A percentile compares a stretch with the other conserved stretches of the same genome.
Conservation (phyloP, 2,113 vertebrate genomes). For the Poicephalus gulielmi region DNA sequence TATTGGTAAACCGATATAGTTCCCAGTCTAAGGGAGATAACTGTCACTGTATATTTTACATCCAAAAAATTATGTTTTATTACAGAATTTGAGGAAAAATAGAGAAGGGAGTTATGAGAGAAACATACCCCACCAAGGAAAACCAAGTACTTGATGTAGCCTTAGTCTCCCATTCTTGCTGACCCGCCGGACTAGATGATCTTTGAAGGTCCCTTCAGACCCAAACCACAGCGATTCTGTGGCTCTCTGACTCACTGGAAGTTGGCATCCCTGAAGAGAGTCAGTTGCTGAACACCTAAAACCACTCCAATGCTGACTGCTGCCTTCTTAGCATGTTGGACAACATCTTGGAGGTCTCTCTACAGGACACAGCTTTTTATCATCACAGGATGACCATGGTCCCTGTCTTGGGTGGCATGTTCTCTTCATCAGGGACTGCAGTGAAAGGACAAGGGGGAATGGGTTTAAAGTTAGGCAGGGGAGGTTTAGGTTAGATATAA, state of each 20-base stretch:
- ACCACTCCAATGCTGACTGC: neutral
- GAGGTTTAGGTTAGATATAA: neutral
- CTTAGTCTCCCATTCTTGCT: neutral
- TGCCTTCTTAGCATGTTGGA: neutral
- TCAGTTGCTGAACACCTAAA: neutral
- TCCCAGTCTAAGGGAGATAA: neutral
- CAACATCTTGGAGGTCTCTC: rapidly evolving
- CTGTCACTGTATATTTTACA: neutral
- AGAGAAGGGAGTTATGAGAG: neutral
- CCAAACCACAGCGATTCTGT: neutral
- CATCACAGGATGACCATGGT: neutral
- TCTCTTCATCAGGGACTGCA: neutral
- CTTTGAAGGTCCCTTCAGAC: neutral
- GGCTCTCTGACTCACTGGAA: neutral
- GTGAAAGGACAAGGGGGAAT: neutral
- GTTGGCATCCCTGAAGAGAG: too few species aligned
- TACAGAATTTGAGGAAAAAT: neutral
- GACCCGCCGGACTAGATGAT: neutral
- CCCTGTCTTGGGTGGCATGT: rapidly evolving
- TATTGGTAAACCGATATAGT: neutral
- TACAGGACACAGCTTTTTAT: neutral
- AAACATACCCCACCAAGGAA: neutral
- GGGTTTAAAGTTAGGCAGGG: neutral
- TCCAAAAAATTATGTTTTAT: neutral
- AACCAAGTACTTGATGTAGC: neutral